These are phyloP conservation scores for Valencia hispanica DNA, from an alignment of 2,797 vertebrate genomes.

Conservation along the genomic window DNA sequence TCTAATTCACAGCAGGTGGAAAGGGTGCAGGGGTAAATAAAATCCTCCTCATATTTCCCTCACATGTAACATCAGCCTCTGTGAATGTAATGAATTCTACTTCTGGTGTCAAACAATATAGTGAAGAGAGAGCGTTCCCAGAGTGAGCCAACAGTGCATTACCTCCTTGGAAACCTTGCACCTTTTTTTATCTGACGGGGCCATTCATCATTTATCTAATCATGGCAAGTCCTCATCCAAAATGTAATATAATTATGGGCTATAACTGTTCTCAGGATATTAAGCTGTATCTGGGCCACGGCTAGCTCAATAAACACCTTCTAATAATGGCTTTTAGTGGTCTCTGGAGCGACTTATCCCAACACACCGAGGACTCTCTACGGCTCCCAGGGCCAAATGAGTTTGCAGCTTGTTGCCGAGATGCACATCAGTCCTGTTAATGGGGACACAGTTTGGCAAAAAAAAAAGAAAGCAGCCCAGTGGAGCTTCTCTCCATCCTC, in stretches of 20 bases:
- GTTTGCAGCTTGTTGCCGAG: conserved; percentile 63
- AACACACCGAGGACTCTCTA: conserved; percentile 64
- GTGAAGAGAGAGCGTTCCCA: conserved; percentile 14
- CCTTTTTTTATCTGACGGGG: conserved; percentile 46
- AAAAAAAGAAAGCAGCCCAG: conserved; percentile 19
- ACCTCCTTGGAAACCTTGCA: conserved; percentile 41
- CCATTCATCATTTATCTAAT: conserved; percentile 76
- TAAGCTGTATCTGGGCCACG: conserved; percentile 71
- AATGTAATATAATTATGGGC: conserved; percentile 74
- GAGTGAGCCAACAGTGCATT: conserved; percentile 38
- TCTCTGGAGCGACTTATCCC: conserved; percentile 72
- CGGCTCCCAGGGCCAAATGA: conserved; percentile 73
- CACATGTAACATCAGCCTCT: conserved; percentile 17
- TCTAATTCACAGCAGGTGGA: conserved; percentile 20
- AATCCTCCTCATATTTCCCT: conserved; percentile 4
- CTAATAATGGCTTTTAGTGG: conserved; percentile 77
- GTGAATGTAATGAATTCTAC: conserved; percentile 10
- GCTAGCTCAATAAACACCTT: conserved; percentile 75
- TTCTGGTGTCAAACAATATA: conserved; percentile 18
- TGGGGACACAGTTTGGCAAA: conserved; percentile 54
- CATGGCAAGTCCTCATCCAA: conserved; percentile 65
- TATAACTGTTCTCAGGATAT: conserved; percentile 73
- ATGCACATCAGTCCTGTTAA: conserved; percentile 72
- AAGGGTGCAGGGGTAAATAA: neutral
- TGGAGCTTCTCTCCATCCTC: conserved; percentile 55